Conservation (phyloP, 2,797 vertebrate species). For the Lindbergichthys nudifrons region DNA sequence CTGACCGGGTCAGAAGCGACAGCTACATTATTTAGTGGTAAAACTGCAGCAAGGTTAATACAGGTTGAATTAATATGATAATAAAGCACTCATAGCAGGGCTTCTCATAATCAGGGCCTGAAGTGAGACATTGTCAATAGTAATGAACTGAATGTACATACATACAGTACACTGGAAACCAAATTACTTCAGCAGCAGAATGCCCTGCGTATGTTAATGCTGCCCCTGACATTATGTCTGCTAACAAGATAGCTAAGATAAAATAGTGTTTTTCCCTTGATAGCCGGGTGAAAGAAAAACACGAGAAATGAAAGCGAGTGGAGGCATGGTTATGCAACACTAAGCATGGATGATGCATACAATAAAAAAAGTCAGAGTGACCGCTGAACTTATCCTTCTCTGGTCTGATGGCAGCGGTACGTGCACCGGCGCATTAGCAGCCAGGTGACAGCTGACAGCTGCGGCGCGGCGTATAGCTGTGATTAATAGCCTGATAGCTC, state of each 20-base stretch:
- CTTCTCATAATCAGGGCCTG: constrained; percentile 14
- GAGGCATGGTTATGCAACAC: background rate
- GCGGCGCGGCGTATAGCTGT: constrained; percentile 23
- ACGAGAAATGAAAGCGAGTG: background rate
- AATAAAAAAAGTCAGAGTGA: constrained; percentile 18
- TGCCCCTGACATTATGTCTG: constrained; percentile 26
- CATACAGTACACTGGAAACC: constrained; percentile 18
- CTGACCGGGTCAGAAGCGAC: background rate
- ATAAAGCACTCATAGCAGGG: constrained; percentile 2
- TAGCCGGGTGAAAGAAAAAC: background rate
- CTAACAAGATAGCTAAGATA: constrained; percentile 3
- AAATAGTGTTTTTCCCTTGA: constrained; percentile 7
- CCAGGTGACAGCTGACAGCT: constrained; percentile 46
- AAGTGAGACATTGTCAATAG: constrained; percentile 14
- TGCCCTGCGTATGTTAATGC: constrained; percentile 3
- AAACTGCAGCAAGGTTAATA: constrained; percentile 31
- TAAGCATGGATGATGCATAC: constrained; percentile 15
- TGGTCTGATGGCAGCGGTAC: constrained; percentile 18
- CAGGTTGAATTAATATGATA: constrained; percentile 25
- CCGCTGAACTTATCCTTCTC: constrained; percentile 29
- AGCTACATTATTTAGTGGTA: constrained; percentile 6
- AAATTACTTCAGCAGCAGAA: constrained; percentile 15
- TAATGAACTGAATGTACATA: constrained; percentile 5
- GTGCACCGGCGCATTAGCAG: constrained; percentile 42
- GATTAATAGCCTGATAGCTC: constrained; percentile 71